These are phyloP conservation scores for Clusia tigrina DNA, from an alignment of 2,888 invertebrate genomes.

Conservation along the genomic window DNA sequence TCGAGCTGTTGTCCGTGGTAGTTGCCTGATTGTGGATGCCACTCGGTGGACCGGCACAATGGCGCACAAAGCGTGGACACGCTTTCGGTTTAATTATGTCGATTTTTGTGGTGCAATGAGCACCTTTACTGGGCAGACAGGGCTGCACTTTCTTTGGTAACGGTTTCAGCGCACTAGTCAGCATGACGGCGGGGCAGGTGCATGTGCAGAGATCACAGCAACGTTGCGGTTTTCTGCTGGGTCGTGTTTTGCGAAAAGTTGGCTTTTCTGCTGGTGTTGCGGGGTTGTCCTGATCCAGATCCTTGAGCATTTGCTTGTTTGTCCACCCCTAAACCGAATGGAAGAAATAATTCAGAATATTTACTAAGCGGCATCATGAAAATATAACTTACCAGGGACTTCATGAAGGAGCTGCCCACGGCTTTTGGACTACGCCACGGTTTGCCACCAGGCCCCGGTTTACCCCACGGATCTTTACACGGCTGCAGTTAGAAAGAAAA, in stretches of 20 bases:
- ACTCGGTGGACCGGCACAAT: slow-evolving; percentile 23
- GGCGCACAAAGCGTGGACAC: slow-evolving; percentile 49
- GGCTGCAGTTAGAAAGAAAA: slow-evolving; percentile 38
- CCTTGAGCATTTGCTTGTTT: slow-evolving; percentile 62
- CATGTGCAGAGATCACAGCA: slow-evolving; percentile 61
- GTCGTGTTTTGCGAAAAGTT: slow-evolving; percentile 53
- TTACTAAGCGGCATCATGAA: not conserved
- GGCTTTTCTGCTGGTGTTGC: slow-evolving; percentile 59
- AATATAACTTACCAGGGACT: slow-evolving; percentile 73
- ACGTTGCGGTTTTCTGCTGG: slow-evolving; percentile 47
- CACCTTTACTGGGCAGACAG: slow-evolving; percentile 31
- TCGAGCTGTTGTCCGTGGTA: slow-evolving; percentile 35
- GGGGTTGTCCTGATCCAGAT: slow-evolving; percentile 62
- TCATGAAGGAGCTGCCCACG: slow-evolving; percentile 77
- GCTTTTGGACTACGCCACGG: slow-evolving; percentile 78
- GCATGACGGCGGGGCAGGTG: slow-evolving; percentile 49
- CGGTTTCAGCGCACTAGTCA: slow-evolving; percentile 42
- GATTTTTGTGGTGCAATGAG: slow-evolving; percentile 33
- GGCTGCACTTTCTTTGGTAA: slow-evolving; percentile 34
- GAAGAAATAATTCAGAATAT: not conserved
- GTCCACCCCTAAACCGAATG: slow-evolving; percentile 60
- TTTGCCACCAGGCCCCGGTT: slow-evolving; percentile 69
- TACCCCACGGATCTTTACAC: slow-evolving; percentile 60
- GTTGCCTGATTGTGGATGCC: slow-evolving; percentile 23
- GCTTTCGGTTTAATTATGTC: slow-evolving; percentile 43